Conservation (phyloP, 2,888 invertebrate species). For the Heliconius cydno region DNA sequence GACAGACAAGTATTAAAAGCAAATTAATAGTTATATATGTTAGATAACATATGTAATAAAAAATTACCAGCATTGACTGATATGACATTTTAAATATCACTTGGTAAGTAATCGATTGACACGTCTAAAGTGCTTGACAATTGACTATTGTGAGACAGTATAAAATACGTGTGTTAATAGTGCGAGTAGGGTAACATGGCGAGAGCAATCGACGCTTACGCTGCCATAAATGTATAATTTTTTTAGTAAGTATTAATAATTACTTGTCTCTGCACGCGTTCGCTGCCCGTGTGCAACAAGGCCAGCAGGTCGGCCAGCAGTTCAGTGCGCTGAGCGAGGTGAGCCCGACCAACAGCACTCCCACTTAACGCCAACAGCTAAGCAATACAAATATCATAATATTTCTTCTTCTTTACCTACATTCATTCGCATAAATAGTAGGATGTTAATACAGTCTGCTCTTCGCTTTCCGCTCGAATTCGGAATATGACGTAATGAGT, state of each 20-base stretch:
- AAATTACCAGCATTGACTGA: not conserved
- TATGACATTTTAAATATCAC: not conserved
- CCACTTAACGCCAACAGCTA: conserved; percentile 93
- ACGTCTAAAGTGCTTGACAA: not conserved
- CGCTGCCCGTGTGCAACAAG: conserved; percentile 96
- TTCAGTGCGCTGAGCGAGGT: conserved; percentile 94
- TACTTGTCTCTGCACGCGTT: conserved; percentile 96
- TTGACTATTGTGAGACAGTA: not conserved
- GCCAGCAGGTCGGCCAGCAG: conserved; percentile 92
- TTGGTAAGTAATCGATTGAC: not conserved
- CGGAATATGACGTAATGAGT: too few species aligned
- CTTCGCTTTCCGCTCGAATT: too few species aligned
- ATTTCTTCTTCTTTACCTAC: not conserved
- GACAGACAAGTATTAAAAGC: not conserved
- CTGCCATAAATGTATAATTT: not conserved
- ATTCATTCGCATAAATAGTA: not conserved
- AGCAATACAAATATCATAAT: conserved; percentile 20
- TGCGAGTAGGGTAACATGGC: not conserved
- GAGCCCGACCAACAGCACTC: conserved; percentile 94
- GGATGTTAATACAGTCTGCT: too few species aligned
- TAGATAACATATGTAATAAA: not conserved
- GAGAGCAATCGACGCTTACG: not conserved
- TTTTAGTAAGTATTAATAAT: not conserved
- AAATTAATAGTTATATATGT: not conserved
- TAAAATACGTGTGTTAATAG: not conserved